Evolutionary conservation across 2,113 vertebrate species (phyloP), one percentile per base, ranked within the genome.

Genomic region (Pungitius pungitius): DNA sequence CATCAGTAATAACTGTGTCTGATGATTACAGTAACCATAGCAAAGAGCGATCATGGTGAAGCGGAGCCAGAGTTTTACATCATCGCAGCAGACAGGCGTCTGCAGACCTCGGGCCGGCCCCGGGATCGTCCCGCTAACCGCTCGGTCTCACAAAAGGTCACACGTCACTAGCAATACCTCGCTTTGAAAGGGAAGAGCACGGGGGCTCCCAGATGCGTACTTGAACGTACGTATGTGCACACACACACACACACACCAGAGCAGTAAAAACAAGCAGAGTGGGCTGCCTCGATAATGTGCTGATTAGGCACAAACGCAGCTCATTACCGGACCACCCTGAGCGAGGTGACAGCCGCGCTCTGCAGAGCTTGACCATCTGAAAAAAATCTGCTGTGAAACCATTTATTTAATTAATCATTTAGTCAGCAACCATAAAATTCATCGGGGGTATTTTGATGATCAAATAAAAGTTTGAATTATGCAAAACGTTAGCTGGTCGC

Each of bases 101-200:
- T 69, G 55, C 58, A 15, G 69, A 62, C 73, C 66, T 65, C n/a
- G 17, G n/a, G 57, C 59, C 30, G 9, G 55, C 64, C 60, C 62
- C 47, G 17, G 52, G 37, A 58, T 63, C 3, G 8, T 42, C 20
- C 57, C 3, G 27, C 75, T 27, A 79, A 61, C 57, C 8, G 1
- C 75, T 68, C 49, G 30, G 65, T 27, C 65, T 76, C 24, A 58
- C 63, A 90, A n/a, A 91, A 91, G 88, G 87, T 88, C 85, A 83
- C 72, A 52, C 49, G 85, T 87, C 85, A 84, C 57, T 42, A 63
- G 56, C 35, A 75, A 86, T 85, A 77, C 80, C 42, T 65, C 8
- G 52, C 56, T 73, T 43, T 51, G 35, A 72, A 60, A 69, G 49
- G 68, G 37, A 84, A 12, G 12, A 33, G 40, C 40, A 22, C 8